Evolutionary conservation across 1,140 invertebrate genomes (phyloP).

Genomic region (Drosophila ficusphila): DNA sequence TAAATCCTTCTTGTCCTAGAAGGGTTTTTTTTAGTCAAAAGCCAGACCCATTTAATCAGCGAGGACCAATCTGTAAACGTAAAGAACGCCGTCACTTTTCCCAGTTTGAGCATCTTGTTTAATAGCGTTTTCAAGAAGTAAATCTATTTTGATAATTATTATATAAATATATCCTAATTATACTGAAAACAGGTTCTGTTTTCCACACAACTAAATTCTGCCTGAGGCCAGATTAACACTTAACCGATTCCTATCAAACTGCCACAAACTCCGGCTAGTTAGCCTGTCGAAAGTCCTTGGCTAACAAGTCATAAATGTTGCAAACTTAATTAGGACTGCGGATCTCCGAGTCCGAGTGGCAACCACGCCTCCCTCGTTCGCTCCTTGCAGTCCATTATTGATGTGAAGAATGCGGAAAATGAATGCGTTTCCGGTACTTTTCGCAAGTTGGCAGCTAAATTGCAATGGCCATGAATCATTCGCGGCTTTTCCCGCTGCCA

Average conservation of each 20-base stretch:
- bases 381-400: conserved; percentile 71
- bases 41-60: not conserved
- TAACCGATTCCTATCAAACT: not conserved
- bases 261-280: not conserved
- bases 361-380: not conserved
- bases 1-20: not conserved
- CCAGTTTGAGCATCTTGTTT: too few species aligned
- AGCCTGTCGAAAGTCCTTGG: conserved; percentile 15
- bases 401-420: conserved; percentile 82
- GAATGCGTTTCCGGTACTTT: conserved; percentile 82
- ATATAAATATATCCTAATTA: too few species aligned
- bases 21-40: not conserved
- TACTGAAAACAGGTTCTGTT: too few species aligned
- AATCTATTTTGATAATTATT: too few species aligned
- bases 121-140: too few species aligned
- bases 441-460: conserved; percentile 81
- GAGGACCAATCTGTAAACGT: conserved; percentile 13
- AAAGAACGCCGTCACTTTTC: too few species aligned
- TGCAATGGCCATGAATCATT: conserved; percentile 77
- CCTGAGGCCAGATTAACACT: not conserved
- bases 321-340: conserved; percentile 73
- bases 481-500: conserved; percentile 10
- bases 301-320: conserved; percentile 78
- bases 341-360: not conserved
- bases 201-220: not conserved